Conservation (phyloP, 2,113 vertebrate species). For the Catharus minimus region DNA sequence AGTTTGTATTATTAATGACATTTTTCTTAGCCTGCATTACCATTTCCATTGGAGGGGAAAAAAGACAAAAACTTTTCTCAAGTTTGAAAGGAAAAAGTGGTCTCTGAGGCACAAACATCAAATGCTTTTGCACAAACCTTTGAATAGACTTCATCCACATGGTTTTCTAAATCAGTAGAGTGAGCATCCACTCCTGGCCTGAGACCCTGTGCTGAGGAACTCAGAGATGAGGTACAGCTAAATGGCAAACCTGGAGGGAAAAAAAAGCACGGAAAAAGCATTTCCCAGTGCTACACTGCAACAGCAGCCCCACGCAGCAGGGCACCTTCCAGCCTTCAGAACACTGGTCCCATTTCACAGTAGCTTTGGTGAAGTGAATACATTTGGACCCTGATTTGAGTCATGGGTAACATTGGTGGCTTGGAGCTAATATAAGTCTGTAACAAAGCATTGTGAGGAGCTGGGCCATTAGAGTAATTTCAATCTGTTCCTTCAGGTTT, state of each 20-base stretch:
- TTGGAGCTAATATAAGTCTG: background rate
- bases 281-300: fast-evolving
- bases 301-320: background rate
- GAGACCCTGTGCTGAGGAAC: background rate
- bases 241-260: background rate
- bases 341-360: background rate
- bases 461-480: background rate
- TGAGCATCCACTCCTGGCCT: background rate
- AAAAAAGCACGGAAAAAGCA: background rate
- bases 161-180: background rate
- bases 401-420: background rate
- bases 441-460: background rate
- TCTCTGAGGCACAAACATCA: background rate
- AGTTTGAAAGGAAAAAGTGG: background rate
- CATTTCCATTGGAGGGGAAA: constrained; percentile 22
- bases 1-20: constrained; percentile 43
- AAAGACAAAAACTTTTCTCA: constrained; percentile 7
- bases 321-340: background rate
- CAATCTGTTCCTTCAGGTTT: background rate
- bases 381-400: background rate
- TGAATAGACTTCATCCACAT: background rate
- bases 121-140: background rate
- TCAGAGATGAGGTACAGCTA: background rate
- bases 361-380: background rate
- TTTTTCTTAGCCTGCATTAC: constrained; percentile 19